Percentiles rank a stretch among this genome's conserved stretches.
These are phyloP conservation scores for Antitype chi DNA, from an alignment of 2,888 invertebrate genomes.

Conservation along the genomic window DNA sequence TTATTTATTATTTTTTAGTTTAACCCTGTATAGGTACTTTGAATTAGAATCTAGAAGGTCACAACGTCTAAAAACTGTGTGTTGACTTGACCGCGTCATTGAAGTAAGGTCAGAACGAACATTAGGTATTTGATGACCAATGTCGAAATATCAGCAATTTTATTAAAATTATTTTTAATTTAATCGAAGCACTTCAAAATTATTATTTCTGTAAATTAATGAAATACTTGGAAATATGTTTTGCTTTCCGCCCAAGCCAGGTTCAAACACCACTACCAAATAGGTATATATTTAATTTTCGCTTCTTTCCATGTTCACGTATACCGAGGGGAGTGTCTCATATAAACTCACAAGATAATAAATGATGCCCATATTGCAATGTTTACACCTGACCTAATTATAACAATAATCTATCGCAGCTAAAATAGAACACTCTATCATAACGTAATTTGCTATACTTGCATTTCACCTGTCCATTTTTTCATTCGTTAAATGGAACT, in stretches of 20 bases:
- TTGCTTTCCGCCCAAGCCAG: not conserved
- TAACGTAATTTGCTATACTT: conserved; percentile 59
- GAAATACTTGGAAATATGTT: not conserved
- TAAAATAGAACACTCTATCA: conserved; percentile 58
- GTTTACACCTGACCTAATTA: conserved; percentile 66
- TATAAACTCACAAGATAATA: conserved; percentile 38
- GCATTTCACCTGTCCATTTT: conserved; percentile 65
- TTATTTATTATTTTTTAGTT: not conserved
- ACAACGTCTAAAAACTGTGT: not conserved
- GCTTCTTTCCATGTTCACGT: conserved; percentile 22
- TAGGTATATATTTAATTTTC: conserved; percentile 1
- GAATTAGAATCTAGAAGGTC: too few species aligned
- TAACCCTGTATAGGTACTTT: too few species aligned
- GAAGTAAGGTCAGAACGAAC: not conserved
- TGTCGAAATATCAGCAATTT: not conserved
- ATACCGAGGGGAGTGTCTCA: conserved; percentile 39
- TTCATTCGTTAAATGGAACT: conserved; percentile 21
- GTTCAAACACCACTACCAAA: not conserved
- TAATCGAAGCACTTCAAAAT: not conserved
- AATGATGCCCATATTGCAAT: conserved; percentile 50
- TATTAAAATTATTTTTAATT: not conserved
- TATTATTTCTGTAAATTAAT: not conserved
- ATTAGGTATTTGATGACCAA: not conserved
- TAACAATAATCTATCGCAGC: conserved; percentile 53
- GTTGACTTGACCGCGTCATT: not conserved